These are phyloP conservation scores for Syrista parreyssii DNA, from an alignment of 2,888 invertebrate species.

Conservation along the genomic window DNA sequence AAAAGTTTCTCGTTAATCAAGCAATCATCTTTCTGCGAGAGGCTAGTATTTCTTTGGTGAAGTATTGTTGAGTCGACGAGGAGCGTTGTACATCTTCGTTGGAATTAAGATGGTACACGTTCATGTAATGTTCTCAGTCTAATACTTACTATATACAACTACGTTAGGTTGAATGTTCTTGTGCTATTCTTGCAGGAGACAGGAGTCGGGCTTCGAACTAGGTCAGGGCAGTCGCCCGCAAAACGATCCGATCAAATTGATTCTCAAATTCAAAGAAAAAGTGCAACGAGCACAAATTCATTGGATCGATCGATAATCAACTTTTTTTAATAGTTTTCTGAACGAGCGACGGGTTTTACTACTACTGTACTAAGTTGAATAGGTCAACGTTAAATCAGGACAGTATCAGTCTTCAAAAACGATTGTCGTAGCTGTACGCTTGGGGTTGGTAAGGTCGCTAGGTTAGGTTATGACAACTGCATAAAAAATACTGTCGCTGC, in stretches of 20 bases:
- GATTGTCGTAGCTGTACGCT: not conserved
- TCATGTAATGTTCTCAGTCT: not conserved
- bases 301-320: not conserved
- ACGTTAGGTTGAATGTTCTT: not conserved
- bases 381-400: not conserved
- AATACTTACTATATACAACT: not conserved
- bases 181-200: slow-evolving; percentile 37
- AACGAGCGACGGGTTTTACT: not conserved
- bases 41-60: not conserved
- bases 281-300: not conserved
- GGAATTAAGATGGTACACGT: not conserved
- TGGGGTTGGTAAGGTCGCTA: not conserved
- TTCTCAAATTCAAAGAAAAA: slow-evolving; percentile 18
- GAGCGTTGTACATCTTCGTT: not conserved
- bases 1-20: not conserved
- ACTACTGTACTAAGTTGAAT: not conserved
- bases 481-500: not conserved
- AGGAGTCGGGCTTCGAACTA: slow-evolving; percentile 51
- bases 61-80: not conserved
- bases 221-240: slow-evolving; percentile 59
- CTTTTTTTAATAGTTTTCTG: not conserved
- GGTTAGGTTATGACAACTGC: not conserved
- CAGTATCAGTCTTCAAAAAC: not conserved
- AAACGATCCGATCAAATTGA: slow-evolving; percentile 58
- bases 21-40: not conserved